Conservation (phyloP, 2,888 invertebrate species). For the Leucophora obtusa region DNA sequence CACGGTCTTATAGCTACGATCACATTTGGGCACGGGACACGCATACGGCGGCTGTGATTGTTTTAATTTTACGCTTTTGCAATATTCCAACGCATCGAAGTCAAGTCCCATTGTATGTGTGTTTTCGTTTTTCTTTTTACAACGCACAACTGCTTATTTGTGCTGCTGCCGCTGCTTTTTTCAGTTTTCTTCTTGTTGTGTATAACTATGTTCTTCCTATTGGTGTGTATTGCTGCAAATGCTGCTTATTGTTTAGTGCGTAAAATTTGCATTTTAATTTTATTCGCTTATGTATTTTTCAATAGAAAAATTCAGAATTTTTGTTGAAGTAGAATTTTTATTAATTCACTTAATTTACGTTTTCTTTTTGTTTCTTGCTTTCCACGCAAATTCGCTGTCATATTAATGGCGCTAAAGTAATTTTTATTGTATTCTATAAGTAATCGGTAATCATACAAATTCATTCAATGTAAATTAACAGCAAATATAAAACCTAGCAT, state of each 20-base stretch:
- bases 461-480: constrained; percentile 2
- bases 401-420: constrained; percentile 73
- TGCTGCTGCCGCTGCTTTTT: constrained; percentile 58
- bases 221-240: constrained; percentile 49
- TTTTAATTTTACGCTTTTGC: constrained; percentile 86
- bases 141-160: constrained; percentile 42
- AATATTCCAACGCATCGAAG: constrained; percentile 92
- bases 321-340: constrained; percentile 55
- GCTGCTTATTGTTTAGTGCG: constrained; percentile 34
- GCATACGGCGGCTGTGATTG: constrained; percentile 86
- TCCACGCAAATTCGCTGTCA: constrained; percentile 68
- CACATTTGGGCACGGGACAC: constrained; percentile 91
- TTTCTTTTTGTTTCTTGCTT: constrained; percentile 65
- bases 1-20: constrained; percentile 91
- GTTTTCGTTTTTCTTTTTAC: constrained; percentile 54
- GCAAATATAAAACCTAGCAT: no score
- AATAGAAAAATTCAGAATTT: constrained; percentile 52
- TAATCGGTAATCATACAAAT: constrained; percentile 30
- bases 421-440: constrained; percentile 65
- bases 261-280: constrained; percentile 58
- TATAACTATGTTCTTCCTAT: constrained; percentile 59
- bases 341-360: constrained; percentile 66
- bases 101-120: constrained; percentile 85
- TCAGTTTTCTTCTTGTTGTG: constrained; percentile 36
- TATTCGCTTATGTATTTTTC: constrained; percentile 35